Base-by-base conservation (phyloP, 2,888 invertebrate genomes). In the Hermodice carunculata region DNA sequence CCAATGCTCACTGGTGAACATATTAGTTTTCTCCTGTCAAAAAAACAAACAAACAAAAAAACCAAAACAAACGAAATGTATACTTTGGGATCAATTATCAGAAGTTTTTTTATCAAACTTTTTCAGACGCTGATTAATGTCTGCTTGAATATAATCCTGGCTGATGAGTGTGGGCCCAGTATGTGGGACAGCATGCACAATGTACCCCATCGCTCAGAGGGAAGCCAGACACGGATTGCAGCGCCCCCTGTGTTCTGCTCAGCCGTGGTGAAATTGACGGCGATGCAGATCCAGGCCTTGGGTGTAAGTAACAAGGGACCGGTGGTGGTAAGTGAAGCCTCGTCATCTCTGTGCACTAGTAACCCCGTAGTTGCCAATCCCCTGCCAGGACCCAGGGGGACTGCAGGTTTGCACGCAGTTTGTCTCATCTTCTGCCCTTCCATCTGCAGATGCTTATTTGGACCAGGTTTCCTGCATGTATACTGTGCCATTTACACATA, bases 221-320 rank as follows among this genome's bases (percentile, higher is more conserved):
- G 77, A 76, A 24, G 65, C 70, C 32, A 61, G 34, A 61, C 62
- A 46, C 57, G 48, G 62, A 57, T 52, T 32, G 79, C 83, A 3
- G 96, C 98, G 1, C 98, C 98, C 34, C 92, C 94, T 54, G 93
- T 94, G 81, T 99, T 99, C 87, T 96, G 96, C 83, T 95, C 96
- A 32, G 95, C 95, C 49, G 97, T 97, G n/a, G 94, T 99, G 46
- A 90, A 97, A 69, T 89, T 99, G 48, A 93, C 98, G 62, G 96
- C 97, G 1, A 89, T 98, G 72, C 96, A 99, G 88, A 94, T 98
- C 82, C 92, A 97, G 73, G 96, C 96, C 61, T 91, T 96, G 24
- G 96, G 96, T 80, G 94, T 94, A 88, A 88, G 89, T 66, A 22
- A n/a, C n/a, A n/a, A n/a, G n/a, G n/a, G n/a, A n/a, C n/a, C n/a